phyloP scores from a whole-genome alignment of 2,113 vertebrate species.

The Mesocricetus auratus region DNA sequence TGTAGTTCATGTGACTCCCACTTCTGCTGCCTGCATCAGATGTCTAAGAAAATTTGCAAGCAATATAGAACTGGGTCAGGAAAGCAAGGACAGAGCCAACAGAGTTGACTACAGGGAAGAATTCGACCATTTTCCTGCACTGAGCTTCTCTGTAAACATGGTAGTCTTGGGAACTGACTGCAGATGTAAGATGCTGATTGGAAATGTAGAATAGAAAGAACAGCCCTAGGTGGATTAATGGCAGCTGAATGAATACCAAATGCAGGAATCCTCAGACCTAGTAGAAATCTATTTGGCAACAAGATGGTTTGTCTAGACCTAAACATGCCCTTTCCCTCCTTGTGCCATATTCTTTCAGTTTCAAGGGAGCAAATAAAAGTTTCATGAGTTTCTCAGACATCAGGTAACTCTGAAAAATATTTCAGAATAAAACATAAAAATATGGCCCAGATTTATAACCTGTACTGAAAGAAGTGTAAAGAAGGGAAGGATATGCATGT shows the following conservation, averaged over 20 bases:
- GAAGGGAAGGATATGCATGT: slow-evolving; percentile 55
- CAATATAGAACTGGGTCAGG: not conserved
- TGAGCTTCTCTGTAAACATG: not conserved
- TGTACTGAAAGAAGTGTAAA: slow-evolving; percentile 71
- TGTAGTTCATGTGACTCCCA: slow-evolving; percentile 27
- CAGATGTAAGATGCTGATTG: not conserved
- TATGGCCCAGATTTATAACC: slow-evolving; percentile 74
- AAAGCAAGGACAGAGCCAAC: not conserved
- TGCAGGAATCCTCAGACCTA: not conserved
- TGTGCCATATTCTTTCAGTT: slow-evolving; percentile 39
- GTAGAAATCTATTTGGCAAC: slow-evolving; percentile 5
- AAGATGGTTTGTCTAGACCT: not conserved
- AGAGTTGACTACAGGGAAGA: not conserved
- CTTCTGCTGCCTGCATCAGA: slow-evolving; percentile 8
- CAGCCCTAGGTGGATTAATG: not conserved
- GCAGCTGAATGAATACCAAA: not conserved
- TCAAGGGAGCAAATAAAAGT: slow-evolving; percentile 64
- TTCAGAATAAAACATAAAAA: slow-evolving; percentile 74
- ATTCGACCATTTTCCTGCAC: not conserved
- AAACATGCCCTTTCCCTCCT: not conserved
- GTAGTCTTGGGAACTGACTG: not conserved
- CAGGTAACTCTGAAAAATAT: slow-evolving; percentile 78
- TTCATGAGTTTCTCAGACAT: slow-evolving; percentile 72
- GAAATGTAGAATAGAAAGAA: not conserved
- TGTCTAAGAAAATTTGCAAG: slow-evolving; percentile 24